Conservation (phyloP, 2,113 vertebrate species). For the Chloebia gouldiae region DNA sequence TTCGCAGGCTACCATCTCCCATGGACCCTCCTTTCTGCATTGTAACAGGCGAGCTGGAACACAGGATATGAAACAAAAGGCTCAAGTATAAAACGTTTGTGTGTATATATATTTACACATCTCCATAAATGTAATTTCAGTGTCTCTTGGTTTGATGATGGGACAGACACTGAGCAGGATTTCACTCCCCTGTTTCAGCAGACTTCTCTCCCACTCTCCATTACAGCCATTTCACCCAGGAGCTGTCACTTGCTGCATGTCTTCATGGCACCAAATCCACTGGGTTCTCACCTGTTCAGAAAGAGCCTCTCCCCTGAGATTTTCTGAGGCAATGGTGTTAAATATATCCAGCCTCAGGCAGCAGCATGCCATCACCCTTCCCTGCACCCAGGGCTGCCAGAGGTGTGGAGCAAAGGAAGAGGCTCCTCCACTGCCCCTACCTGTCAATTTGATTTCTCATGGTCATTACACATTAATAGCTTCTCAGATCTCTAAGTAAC, state of each 20-base stretch:
- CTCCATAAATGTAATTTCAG: neutral
- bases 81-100: neutral
- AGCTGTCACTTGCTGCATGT: neutral
- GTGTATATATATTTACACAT: accelerated
- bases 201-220: accelerated
- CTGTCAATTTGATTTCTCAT: neutral
- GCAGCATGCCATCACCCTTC: neutral
- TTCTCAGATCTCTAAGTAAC: neutral
- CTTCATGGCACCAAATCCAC: neutral
- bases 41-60: neutral
- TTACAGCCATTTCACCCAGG: neutral
- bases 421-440: neutral
- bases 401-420: neutral
- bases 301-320: neutral
- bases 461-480: neutral
- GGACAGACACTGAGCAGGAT: neutral
- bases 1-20: accelerated
- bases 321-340: neutral
- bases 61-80: neutral
- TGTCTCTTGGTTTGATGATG: neutral
- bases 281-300: neutral
- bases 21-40: neutral
- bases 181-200: accelerated
- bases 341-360: neutral
- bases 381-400: neutral